Evolutionary conservation across 2,797 vertebrate genomes (phyloP).

Genomic region (Leptoclinus maculatus): DNA sequence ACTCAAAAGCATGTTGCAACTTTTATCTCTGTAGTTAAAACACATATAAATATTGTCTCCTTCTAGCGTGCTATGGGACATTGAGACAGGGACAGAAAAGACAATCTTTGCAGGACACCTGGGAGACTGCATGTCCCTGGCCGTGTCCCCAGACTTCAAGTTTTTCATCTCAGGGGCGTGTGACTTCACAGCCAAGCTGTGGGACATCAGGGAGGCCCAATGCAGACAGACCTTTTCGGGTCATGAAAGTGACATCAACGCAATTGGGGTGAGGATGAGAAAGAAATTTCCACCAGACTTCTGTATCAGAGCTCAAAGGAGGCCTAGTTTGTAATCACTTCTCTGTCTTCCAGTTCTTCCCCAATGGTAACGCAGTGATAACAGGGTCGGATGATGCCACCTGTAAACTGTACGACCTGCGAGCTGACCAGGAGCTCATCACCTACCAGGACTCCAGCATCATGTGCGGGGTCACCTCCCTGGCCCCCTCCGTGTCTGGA

Average conservation of each 20-base stretch:
- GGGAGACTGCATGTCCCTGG: slow-evolving; percentile 97
- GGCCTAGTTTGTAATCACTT: slow-evolving; percentile 1
- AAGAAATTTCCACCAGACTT: neutral
- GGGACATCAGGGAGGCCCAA: slow-evolving; percentile 92
- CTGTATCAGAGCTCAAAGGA: neutral
- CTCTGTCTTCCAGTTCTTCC: slow-evolving; percentile 90
- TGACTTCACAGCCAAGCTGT: slow-evolving; percentile 96
- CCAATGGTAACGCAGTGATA: slow-evolving; percentile 95
- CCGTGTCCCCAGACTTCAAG: slow-evolving; percentile 93
- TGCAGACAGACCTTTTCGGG: slow-evolving; percentile 96
- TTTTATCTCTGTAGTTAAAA: neutral
- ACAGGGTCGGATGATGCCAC: slow-evolving; percentile 96
- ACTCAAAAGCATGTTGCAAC: neutral
- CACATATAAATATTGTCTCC: neutral
- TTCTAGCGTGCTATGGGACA: slow-evolving; percentile 94
- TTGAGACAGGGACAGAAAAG: slow-evolving; percentile 96
- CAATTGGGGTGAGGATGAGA: slow-evolving; percentile 88
- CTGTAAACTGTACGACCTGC: slow-evolving; percentile 94
- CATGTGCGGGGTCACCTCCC: slow-evolving; percentile 96
- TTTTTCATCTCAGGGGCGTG: slow-evolving; percentile 97
- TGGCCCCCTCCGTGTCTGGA: slow-evolving; percentile 93
- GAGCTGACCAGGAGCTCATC: slow-evolving; percentile 95
- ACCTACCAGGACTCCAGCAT: slow-evolving; percentile 94
- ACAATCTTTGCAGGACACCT: slow-evolving; percentile 92
- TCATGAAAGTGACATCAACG: slow-evolving; percentile 97